Evolutionary conservation across 2,113 vertebrate genomes (phyloP).

Genomic region (Brienomyrus longianalis): DNA sequence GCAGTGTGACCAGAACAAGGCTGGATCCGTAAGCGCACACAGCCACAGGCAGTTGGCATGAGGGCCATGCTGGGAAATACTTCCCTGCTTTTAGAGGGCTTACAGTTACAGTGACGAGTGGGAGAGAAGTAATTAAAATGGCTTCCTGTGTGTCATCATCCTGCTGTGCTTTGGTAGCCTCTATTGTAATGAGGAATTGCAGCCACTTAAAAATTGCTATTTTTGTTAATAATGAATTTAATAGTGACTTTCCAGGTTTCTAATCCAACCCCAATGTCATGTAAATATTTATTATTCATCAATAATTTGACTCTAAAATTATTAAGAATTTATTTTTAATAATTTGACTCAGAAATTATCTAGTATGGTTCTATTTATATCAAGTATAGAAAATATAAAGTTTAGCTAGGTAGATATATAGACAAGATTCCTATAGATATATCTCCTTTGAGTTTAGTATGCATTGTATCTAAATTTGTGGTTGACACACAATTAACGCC

Average conservation of each 20-base stretch:
- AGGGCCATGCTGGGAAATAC: background rate
- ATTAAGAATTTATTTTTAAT: background rate
- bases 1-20: background rate
- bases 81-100: slow-evolving; percentile 1
- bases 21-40: background rate
- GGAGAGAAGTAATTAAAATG: slow-evolving; percentile 14
- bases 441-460: background rate
- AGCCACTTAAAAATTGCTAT: background rate
- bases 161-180: background rate
- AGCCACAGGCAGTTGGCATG: background rate
- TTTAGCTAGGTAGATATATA: background rate
- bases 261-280: background rate
- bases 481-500: background rate
- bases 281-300: background rate
- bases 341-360: background rate
- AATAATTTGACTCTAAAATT: background rate
- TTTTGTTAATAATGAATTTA: slow-evolving; percentile 11
- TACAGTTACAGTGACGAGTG: background rate
- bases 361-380: background rate
- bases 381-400: background rate
- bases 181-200: background rate
- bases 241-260: background rate
- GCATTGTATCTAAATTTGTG: background rate
- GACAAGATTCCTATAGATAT: background rate
- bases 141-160: background rate